A percentile compares a stretch with the other conserved stretches of the same genome.
Conservation (phyloP, 1,140 invertebrate genomes). For the Hylyphantes graminicola region DNA sequence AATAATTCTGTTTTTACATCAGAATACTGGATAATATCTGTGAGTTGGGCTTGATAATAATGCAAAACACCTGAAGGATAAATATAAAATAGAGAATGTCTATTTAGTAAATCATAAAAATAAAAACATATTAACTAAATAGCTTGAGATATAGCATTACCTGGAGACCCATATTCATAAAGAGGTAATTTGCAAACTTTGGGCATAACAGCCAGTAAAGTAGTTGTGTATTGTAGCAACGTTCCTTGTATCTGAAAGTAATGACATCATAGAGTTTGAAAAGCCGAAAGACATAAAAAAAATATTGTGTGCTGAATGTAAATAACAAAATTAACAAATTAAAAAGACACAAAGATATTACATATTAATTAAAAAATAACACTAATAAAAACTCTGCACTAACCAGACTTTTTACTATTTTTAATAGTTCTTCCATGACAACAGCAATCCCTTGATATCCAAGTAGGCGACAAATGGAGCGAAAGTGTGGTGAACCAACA, state of each 20-base stretch:
- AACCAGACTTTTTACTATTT: conserved; percentile 87
- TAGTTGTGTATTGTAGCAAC: conserved; percentile 90
- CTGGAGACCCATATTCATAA: conserved; percentile 97
- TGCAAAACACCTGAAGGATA: conserved; percentile 80
- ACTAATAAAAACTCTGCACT: neutral
- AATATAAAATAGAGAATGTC: neutral
- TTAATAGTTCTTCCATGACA: conserved; percentile 95
- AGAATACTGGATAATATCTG: conserved; percentile 96
- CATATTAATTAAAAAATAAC: neutral
- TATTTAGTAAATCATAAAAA: neutral
- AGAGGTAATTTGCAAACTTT: conserved; percentile 93
- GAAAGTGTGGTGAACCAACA: conserved; percentile 92
- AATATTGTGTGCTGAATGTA: neutral
- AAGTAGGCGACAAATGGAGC: conserved; percentile 90
- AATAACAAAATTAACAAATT: neutral
- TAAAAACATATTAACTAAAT: too few species aligned
- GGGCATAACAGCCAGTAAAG: conserved; percentile 96
- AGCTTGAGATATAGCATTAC: conserved; percentile 66
- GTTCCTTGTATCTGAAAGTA: conserved; percentile 80
- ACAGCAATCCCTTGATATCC: conserved; percentile 99
- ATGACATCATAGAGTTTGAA: too few species aligned
- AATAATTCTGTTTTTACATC: conserved; percentile 97
- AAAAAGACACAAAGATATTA: neutral
- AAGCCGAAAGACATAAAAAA: too few species aligned
- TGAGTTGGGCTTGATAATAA: conserved; percentile 96